Conservation (phyloP, 2,888 invertebrate genomes). For the Zaprionus lineosus region DNA sequence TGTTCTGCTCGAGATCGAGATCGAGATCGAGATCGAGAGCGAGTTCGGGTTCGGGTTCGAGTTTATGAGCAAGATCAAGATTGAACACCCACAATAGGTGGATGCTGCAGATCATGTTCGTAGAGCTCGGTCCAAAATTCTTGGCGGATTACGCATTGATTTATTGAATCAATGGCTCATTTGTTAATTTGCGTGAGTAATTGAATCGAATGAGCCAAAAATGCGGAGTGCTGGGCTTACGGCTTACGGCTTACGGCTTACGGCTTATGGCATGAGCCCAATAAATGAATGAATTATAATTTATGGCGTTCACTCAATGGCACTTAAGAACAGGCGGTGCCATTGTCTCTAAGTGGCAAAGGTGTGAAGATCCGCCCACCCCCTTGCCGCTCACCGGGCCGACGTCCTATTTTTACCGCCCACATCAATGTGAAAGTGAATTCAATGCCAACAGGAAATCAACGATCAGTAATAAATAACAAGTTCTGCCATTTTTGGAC, state of each 20-base stretch:
- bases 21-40: slow-evolving; percentile 19
- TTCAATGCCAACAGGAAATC: slow-evolving; percentile 55
- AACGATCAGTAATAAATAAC: slow-evolving; percentile 20
- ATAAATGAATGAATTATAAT: slow-evolving; percentile 47
- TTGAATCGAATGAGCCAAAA: slow-evolving; percentile 41
- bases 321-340: slow-evolving; percentile 33
- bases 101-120: too few species aligned
- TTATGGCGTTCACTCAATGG: slow-evolving; percentile 51
- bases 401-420: background rate
- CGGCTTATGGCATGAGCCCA: slow-evolving; percentile 43
- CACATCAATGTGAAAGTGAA: slow-evolving; percentile 56
- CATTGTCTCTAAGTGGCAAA: slow-evolving; percentile 44
- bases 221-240: slow-evolving; percentile 34
- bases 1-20: slow-evolving; percentile 25
- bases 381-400: slow-evolving; percentile 8
- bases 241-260: too few species aligned
- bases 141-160: slow-evolving; percentile 50
- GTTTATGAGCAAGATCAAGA: too few species aligned
- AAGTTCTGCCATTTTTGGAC: slow-evolving; percentile 4
- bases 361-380: slow-evolving; percentile 51
- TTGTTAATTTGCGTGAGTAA: slow-evolving; percentile 57
- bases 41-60: too few species aligned
- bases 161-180: slow-evolving; percentile 48
- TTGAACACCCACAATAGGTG: too few species aligned
- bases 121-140: slow-evolving; percentile 32